Conservation (phyloP, 2,113 vertebrate genomes). For the Hydrolagus affinis region DNA sequence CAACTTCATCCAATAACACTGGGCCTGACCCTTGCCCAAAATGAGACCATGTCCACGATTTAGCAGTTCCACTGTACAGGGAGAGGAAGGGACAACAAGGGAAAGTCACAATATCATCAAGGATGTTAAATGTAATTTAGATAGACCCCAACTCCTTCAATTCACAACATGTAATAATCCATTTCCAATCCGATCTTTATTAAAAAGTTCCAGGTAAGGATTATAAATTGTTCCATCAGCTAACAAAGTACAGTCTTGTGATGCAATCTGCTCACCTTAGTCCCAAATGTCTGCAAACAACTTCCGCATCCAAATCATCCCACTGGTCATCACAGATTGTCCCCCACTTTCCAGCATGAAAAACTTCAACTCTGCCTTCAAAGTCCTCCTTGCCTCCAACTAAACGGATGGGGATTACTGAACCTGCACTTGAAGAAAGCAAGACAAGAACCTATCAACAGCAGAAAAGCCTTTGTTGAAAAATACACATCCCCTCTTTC, state of each 20-base stretch:
- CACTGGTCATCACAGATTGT: constrained; percentile 83
- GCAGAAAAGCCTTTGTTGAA: constrained; percentile 1
- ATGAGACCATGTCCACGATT: constrained; percentile 79
- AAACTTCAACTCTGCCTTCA: constrained; percentile 80
- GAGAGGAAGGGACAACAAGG: constrained; percentile 25
- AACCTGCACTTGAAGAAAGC: constrained; percentile 56
- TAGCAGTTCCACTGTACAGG: constrained; percentile 62
- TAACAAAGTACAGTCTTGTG: background rate
- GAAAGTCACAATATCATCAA: constrained; percentile 27
- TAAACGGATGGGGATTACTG: constrained; percentile 65
- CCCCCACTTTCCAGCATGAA: constrained; percentile 72
- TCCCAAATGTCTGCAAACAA: constrained; percentile 79
- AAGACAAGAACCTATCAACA: constrained; percentile 37
- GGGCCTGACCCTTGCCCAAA: constrained; percentile 16
- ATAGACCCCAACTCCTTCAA: background rate
- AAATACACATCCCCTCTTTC: too few species aligned
- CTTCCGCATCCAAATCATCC: constrained; percentile 78
- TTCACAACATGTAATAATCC: background rate
- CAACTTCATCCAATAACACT: constrained; percentile 25
- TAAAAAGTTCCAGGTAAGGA: background rate
- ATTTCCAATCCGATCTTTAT: background rate
- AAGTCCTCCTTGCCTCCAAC: constrained; percentile 75
- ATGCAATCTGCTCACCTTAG: constrained; percentile 54
- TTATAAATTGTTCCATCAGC: background rate
- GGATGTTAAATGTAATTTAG: background rate